Conservation (phyloP, 2,888 invertebrate genomes). For the Gortyna flavago region DNA sequence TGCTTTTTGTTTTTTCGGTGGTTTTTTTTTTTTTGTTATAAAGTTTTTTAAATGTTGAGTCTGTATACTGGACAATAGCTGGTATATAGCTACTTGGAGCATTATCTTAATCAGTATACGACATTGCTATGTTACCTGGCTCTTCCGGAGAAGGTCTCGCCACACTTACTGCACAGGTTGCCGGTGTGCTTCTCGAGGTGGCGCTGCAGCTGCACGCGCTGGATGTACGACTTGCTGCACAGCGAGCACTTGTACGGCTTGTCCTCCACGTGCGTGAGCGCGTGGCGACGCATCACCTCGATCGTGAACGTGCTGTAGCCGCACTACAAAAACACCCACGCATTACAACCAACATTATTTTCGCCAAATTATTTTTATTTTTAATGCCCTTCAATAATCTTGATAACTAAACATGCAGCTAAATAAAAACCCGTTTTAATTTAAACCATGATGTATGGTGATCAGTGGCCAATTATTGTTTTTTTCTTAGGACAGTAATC, state of each 20-base stretch:
- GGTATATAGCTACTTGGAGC: not conserved
- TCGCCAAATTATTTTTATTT: not conserved
- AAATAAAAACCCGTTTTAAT: not conserved
- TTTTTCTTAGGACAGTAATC: not conserved
- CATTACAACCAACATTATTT: not conserved
- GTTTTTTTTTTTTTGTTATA: too few relatives aligned
- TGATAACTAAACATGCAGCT: not conserved
- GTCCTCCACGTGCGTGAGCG: conserved; percentile 90
- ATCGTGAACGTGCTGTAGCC: conserved; percentile 94
- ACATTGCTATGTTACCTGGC: conserved; percentile 65
- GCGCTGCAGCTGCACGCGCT: conserved; percentile 94
- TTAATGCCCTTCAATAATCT: not conserved
- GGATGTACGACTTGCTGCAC: conserved; percentile 95
- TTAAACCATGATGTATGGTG: not conserved
- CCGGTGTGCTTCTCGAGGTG: conserved; percentile 94
- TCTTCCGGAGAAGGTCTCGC: conserved; percentile 71
- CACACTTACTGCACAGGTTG: conserved; percentile 90
- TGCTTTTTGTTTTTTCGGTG: too few relatives aligned
- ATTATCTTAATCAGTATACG: not conserved
- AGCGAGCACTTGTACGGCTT: conserved; percentile 90
- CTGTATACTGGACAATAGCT: not conserved
- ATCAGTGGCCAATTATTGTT: not conserved
- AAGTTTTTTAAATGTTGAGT: not conserved
- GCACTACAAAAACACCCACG: conserved; percentile 89
- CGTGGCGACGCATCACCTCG: conserved; percentile 94